Percentiles rank a stretch among this genome's conserved stretches.
phyloP scores from a whole-genome alignment of 2,113 vertebrate species.

The Drymodes brunneopygia region DNA sequence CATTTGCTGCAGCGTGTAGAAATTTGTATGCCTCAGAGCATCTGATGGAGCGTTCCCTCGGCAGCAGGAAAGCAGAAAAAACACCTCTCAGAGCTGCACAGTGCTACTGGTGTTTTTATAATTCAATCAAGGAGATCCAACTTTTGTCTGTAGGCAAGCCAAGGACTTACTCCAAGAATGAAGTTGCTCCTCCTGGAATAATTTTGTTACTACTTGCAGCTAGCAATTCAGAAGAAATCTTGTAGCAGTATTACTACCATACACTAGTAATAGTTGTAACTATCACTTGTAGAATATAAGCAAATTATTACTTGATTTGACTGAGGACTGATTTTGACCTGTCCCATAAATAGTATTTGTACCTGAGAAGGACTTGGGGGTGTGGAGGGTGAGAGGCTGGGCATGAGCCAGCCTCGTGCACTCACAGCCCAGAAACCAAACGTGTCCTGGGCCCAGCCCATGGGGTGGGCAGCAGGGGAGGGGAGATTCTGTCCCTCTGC shows the following conservation, averaged over 20 bases:
- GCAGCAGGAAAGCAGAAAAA: neutral
- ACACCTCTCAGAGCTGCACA: neutral
- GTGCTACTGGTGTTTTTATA: neutral
- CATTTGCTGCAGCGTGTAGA: neutral
- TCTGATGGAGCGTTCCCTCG: neutral
- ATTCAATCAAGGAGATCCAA: neutral
- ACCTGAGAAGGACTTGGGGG: neutral
- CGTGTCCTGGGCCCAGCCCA: rapidly evolving
- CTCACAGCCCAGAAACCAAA: neutral
- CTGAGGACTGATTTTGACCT: neutral
- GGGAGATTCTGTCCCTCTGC: neutral
- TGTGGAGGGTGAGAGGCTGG: neutral
- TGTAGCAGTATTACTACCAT: neutral
- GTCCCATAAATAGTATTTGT: too few relatives aligned
- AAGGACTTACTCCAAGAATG: neutral
- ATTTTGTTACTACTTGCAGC: neutral
- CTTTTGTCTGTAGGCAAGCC: neutral
- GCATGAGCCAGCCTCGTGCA: rapidly evolving
- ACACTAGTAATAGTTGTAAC: neutral
- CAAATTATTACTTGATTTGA: neutral
- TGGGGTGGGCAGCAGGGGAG: neutral
- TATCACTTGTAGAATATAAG: neutral
- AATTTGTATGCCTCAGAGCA: neutral
- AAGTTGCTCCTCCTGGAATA: neutral
- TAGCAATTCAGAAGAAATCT: neutral